These are phyloP conservation scores for Anolis apletophallus DNA, from an alignment of 2,797 vertebrate genomes.

Conservation along the genomic window DNA sequence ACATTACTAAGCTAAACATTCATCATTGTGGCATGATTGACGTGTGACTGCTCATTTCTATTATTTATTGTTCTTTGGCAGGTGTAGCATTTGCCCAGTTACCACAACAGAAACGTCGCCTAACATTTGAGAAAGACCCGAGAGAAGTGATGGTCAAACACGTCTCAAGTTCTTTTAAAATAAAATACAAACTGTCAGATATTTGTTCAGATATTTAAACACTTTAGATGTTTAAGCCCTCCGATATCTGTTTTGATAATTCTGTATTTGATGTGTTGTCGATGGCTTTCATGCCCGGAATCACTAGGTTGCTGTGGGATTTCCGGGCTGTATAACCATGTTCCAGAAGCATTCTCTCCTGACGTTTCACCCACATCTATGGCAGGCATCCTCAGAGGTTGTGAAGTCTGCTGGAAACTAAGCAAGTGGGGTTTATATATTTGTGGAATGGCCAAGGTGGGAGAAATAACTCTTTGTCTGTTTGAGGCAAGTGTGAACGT, in stretches of 20 bases:
- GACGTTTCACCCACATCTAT: too few species aligned
- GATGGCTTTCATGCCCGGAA: too few species aligned
- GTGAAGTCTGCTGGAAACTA: too few species aligned
- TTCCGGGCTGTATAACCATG: too few species aligned
- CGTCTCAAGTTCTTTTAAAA: constrained; percentile 88
- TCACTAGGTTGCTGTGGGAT: too few species aligned
- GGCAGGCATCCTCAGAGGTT: too few species aligned
- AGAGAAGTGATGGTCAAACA: constrained; percentile 91
- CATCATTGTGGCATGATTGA: not conserved
- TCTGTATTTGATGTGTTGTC: not conserved
- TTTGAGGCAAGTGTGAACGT: too few species aligned
- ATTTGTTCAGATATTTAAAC: not conserved
- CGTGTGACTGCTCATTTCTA: constrained; percentile 24
- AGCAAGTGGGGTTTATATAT: too few species aligned
- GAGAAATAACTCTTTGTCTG: too few species aligned
- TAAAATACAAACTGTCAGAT: not conserved
- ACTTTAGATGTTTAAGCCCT: too few species aligned
- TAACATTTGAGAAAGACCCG: constrained; percentile 89
- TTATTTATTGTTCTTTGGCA: constrained; percentile 56
- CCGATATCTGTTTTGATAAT: not conserved
- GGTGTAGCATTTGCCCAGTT: constrained; percentile 66
- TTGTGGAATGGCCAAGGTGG: too few species aligned
- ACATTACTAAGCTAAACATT: constrained; percentile 22
- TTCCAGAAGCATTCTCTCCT: too few species aligned
- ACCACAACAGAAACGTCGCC: constrained; percentile 79